Evolutionary conservation across 2,888 invertebrate species (phyloP), one percentile per base, ranked within the genome.

Genomic region (Odontocolon sp.): DNA sequence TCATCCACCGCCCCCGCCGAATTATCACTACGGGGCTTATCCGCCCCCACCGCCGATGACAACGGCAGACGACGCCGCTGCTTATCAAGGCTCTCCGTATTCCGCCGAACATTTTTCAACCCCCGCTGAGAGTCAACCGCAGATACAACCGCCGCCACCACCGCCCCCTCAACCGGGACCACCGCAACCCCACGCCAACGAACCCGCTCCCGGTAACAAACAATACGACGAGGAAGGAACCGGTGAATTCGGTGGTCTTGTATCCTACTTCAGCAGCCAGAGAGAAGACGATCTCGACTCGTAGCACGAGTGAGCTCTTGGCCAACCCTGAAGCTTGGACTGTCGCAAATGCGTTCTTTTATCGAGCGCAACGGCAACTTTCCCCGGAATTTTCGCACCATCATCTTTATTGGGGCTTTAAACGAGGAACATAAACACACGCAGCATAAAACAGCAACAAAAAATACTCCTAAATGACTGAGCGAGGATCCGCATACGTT

Each of bases 211-310:
- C 18, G 86, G 83, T 50, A 90, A 90, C 79, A 91, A 91, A 73
- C 87, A 91, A 61, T 91, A 90, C 75, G 90, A 92, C 83, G 93
- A 93, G 73, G 93, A 93, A 81, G 92, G 92, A 8, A 90, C 93
- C 79, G 94, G 96, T 56, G 97, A 96, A 88, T 97, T 97, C 90
- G 97, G 97, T 38, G 97, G 97, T 2, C 93, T 97, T 84, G 97
- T 97, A 73, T 97, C 96, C 89, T 97, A 97, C 91, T 97, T 97
- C 91, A 97, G 97, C 83, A 96, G 96, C 88, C 97, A 97, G 91
- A 94, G 94, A 83, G 95, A 97, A 89, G 97, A 97, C 88, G 96
- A 97, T 91, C 93, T 96, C 86, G 96, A 96, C 90, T 94, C 94
- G 92, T 95, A 94, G 93, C 92, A 91, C 89, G 90, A 90, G 85